Conservation (phyloP, 2,888 invertebrate genomes). For the Pecten maximus region DNA sequence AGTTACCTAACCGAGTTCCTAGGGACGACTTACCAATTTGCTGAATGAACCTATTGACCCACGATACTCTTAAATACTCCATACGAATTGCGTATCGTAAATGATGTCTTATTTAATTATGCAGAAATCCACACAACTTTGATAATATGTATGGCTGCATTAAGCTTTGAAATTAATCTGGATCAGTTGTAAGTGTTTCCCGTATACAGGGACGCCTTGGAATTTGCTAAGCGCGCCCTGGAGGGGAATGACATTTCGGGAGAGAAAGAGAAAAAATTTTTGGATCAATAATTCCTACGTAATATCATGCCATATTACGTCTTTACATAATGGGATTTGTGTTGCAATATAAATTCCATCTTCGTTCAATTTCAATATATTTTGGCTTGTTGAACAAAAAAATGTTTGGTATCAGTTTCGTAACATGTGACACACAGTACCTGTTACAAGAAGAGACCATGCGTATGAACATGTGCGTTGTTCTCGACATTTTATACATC, state of each 20-base stretch:
- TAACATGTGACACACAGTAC: too few relatives aligned
- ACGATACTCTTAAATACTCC: neutral
- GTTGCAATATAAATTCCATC: neutral
- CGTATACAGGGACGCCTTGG: neutral
- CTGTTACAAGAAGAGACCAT: too few relatives aligned
- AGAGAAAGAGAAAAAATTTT: neutral
- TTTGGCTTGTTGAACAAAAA: neutral
- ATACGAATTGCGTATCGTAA: neutral
- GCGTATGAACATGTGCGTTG: too few relatives aligned
- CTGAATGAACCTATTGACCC: neutral
- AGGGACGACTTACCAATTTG: neutral
- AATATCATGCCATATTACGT: neutral
- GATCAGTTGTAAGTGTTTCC: neutral
- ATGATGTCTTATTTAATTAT: neutral
- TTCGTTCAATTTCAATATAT: neutral
- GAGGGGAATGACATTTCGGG: neutral
- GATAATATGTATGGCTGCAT: neutral
- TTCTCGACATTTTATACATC: too few relatives aligned
- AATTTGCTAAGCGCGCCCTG: neutral
- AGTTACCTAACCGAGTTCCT: too few relatives aligned
- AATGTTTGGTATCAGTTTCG: too few relatives aligned
- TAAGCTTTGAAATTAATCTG: neutral
- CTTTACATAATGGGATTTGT: too few relatives aligned
- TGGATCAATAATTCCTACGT: neutral
- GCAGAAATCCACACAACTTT: neutral